Percentiles rank a stretch among this genome's conserved stretches.
These are phyloP conservation scores for Semotilus atromaculatus DNA, from an alignment of 2,797 vertebrate genomes.

Conservation along the genomic window DNA sequence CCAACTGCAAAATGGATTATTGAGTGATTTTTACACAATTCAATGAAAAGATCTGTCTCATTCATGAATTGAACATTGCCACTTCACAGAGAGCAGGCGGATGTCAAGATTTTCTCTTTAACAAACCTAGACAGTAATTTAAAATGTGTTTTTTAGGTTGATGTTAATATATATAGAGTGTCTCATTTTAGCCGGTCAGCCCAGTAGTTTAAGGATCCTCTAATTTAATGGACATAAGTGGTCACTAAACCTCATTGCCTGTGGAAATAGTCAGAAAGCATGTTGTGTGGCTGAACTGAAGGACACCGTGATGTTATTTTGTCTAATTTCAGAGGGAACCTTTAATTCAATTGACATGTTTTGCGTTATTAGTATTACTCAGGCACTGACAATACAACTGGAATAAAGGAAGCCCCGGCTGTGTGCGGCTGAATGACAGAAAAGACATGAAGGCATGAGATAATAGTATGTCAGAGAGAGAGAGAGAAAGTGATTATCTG, in stretches of 20 bases:
- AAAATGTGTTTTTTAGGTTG: conserved; percentile 26
- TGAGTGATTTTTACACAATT: not conserved
- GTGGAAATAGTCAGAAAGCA: conserved; percentile 65
- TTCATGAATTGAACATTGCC: not conserved
- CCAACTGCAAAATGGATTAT: not conserved
- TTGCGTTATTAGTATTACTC: not conserved
- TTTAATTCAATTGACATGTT: not conserved
- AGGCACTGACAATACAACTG: not conserved
- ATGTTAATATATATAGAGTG: not conserved
- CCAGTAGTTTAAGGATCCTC: conserved; percentile 3
- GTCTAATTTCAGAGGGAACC: not conserved
- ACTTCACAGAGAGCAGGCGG: not conserved
- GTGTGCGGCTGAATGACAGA: not conserved
- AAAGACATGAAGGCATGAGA: not conserved
- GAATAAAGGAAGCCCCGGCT: not conserved
- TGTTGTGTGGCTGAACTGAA: conserved; percentile 7
- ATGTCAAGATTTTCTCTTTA: not conserved
- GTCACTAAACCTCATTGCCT: conserved; percentile 41
- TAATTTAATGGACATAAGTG: conserved; percentile 33
- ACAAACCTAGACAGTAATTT: not conserved
- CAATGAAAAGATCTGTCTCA: not conserved
- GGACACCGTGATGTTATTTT: not conserved
- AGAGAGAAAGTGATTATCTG: not conserved
- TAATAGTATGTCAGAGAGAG: not conserved
- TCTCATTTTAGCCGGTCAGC: not conserved